Evolutionary conservation across 2,888 invertebrate genomes (phyloP), one percentile per base, ranked within the genome.

Genomic region (Oxystoma pomonae): DNA sequence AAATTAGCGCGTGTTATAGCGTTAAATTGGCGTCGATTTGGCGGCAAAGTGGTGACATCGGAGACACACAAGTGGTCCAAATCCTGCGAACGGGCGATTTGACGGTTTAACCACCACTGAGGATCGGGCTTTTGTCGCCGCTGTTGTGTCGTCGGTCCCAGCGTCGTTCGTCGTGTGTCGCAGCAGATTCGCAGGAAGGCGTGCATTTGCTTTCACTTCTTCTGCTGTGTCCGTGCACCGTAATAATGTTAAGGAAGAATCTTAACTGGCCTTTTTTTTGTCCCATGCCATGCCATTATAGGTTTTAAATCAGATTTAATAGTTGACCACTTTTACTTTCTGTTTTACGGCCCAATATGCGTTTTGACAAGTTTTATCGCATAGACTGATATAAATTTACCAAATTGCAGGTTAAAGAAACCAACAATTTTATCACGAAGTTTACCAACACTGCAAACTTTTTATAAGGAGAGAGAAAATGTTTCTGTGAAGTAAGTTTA

Each of bases 81-180:
- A 7, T 35, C 12, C 35, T 35, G 35, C 35, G 35, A 35, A 35
- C 35, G 35, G 12, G 35, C 35, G 35, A 35, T 35, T 72, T 75
- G 73, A 72, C 74, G 72, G 74, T 72, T 70, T 70, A 71, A 72
- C 74, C 72, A 75, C 74, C 75, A 77, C 77, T 77, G 76, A 75
- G 73, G 61, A 64, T 70, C 70, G 73, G 72, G 71, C 35, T 73
- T 73, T 74, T 75, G 76, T 76, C 75, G 73, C 73, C 71, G 68
- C 35, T 35, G 35, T 35, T 35, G 35, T 35, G 35, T 35, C 35
- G 35, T 35, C 35, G 5, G 35, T 35, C 35, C 35, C 12, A 35
- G 35, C 35, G 35, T 35, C 35, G 35, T 12, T 35, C 12, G 35
- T 35, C 35, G 35, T 35, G 35, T 35, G 35, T 35, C 35, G 35